phyloP scores from a whole-genome alignment of 2,888 invertebrate genomes.

The Tetramorium bicarinatum region DNA sequence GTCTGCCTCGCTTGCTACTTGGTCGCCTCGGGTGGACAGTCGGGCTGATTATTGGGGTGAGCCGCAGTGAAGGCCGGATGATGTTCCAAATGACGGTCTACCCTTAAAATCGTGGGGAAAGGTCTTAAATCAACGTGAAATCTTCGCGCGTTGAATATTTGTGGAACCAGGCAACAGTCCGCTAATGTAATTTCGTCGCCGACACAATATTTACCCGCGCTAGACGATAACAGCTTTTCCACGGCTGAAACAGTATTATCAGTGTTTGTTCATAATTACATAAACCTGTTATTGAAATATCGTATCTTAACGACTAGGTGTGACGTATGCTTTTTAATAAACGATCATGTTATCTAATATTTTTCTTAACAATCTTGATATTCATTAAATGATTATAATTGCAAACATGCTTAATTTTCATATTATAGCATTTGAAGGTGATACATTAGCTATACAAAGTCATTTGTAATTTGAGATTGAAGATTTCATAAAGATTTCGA shows the following conservation, averaged over 20 bases:
- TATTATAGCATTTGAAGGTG: neutral
- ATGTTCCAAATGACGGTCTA: constrained; percentile 94
- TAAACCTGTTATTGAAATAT: neutral
- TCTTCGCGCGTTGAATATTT: constrained; percentile 97
- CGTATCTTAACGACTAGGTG: neutral
- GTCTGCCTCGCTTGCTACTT: constrained; percentile 89
- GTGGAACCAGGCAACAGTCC: constrained; percentile 98
- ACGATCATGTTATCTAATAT: neutral
- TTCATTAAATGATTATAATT: constrained; percentile 15
- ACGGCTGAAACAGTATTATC: constrained; percentile 89
- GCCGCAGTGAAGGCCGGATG: constrained; percentile 97
- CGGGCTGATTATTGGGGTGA: constrained; percentile 97
- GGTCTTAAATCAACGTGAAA: constrained; percentile 97
- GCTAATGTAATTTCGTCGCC: constrained; percentile 98
- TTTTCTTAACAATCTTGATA: neutral
- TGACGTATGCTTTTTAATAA: neutral
- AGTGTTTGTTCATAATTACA: neutral
- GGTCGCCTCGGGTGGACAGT: constrained; percentile 96
- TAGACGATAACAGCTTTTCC: constrained; percentile 94
- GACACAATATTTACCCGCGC: constrained; percentile 96
- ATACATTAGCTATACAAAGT: neutral
- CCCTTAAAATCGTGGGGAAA: constrained; percentile 95
- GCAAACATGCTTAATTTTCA: neutral
- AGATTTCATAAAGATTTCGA: neutral
- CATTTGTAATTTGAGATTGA: neutral